These are phyloP conservation scores for Cheilosia impressa DNA, from an alignment of 2,888 invertebrate species.

Conservation along the genomic window DNA sequence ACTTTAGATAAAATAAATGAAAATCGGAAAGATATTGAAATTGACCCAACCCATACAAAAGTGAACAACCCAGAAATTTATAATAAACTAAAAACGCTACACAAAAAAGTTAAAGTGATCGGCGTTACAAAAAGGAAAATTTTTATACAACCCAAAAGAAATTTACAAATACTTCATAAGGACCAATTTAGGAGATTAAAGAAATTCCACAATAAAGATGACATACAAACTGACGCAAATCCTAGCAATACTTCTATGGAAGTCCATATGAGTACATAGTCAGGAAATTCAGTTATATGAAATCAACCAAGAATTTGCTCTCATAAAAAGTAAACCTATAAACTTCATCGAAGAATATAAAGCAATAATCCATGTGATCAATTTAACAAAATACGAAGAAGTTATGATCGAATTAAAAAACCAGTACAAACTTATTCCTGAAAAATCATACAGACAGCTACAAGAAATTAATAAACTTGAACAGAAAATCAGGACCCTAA, in stretches of 20 bases:
- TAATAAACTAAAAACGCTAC: not conserved
- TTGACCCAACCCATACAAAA: not conserved
- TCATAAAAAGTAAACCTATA: slow-evolving; percentile 17
- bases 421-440: no score
- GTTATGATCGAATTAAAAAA: not conserved
- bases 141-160: not conserved
- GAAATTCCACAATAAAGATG: not conserved
- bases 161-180: not conserved
- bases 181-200: no score
- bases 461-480: no score
- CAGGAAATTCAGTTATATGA: slow-evolving; percentile 11
- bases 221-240: no score
- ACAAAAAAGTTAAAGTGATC: not conserved
- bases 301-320: slow-evolving; percentile 10
- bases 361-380: slow-evolving; percentile 15
- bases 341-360: slow-evolving; percentile 11
- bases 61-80: not conserved
- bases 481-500: no score
- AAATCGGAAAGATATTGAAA: slow-evolving; percentile 1
- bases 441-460: no score
- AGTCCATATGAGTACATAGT: no score
- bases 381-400: slow-evolving; percentile 26
- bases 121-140: not conserved
- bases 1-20: not conserved
- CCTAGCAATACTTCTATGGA: not conserved